phyloP scores from a whole-genome alignment of 2,888 invertebrate genomes.

The Acrobasis suavella region DNA sequence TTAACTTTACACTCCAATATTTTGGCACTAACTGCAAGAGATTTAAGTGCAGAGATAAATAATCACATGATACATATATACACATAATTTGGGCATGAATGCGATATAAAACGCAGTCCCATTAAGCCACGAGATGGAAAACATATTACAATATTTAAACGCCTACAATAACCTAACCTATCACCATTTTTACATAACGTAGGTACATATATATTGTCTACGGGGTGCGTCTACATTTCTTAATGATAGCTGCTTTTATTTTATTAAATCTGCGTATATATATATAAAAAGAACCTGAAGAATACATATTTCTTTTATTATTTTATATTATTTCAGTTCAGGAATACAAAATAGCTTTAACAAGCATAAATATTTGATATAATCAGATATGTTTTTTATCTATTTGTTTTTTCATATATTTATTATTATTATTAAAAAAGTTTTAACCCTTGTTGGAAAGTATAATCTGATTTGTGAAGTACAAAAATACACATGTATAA shows the following conservation, averaged over 20 bases:
- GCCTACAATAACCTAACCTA: slow-evolving; percentile 44
- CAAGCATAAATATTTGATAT: slow-evolving; percentile 4
- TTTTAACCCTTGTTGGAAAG: not conserved
- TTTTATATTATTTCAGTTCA: too few relatives aligned
- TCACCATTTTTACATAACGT: slow-evolving; percentile 43
- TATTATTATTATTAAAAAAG: not conserved
- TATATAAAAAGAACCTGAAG: too few relatives aligned
- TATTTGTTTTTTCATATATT: not conserved
- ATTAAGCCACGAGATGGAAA: slow-evolving; percentile 30
- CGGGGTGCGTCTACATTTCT: slow-evolving; percentile 16
- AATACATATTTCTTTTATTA: too few relatives aligned
- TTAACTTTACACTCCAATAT: slow-evolving; percentile 28
- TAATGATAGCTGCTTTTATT: slow-evolving; percentile 7
- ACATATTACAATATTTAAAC: slow-evolving; percentile 28
- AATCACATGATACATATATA: slow-evolving; percentile 33
- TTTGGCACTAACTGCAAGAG: slow-evolving; percentile 52
- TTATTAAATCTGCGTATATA: not conserved
- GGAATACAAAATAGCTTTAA: not conserved
- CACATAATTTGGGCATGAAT: slow-evolving; percentile 41
- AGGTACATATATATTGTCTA: slow-evolving; percentile 38
- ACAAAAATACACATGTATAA: slow-evolving; percentile 11
- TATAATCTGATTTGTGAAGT: not conserved
- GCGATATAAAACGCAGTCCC: slow-evolving; percentile 36
- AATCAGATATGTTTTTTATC: slow-evolving; percentile 1
- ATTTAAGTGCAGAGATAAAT: slow-evolving; percentile 27